Percentiles rank a stretch among this genome's conserved stretches.
Evolutionary conservation across 2,113 vertebrate genomes (phyloP).

Genomic region (Anoplopoma fimbria): DNA sequence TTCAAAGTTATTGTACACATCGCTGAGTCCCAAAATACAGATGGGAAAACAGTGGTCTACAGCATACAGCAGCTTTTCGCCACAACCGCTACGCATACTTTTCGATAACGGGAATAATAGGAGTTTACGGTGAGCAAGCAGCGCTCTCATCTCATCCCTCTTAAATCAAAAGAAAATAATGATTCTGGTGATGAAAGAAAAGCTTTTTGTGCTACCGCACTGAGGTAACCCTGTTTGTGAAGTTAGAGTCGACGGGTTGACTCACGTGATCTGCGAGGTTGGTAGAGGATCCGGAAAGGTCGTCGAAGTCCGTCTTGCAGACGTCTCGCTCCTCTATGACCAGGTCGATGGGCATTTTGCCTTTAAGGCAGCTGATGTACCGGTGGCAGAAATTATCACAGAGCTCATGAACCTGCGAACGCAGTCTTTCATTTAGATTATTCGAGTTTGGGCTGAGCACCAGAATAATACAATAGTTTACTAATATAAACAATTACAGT

Average conservation of each 20-base stretch:
- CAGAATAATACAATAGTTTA: neutral
- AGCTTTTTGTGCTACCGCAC: no score
- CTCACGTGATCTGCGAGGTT: constrained; percentile 96
- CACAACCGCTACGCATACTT: no score
- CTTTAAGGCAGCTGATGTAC: constrained; percentile 98
- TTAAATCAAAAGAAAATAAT: neutral
- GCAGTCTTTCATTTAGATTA: neutral
- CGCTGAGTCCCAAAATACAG: neutral
- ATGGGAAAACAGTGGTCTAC: neutral
- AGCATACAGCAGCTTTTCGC: neutral
- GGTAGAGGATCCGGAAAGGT: constrained; percentile 95
- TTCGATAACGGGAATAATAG: neutral
- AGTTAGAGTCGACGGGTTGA: neutral
- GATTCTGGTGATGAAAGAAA: neutral
- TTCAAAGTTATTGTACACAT: neutral
- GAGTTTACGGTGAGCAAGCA: neutral
- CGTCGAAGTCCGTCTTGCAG: constrained; percentile 96
- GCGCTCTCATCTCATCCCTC: neutral
- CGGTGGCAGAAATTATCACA: constrained; percentile 99
- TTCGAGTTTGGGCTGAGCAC: neutral
- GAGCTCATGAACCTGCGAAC: constrained; percentile 93
- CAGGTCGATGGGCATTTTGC: constrained; percentile 98
- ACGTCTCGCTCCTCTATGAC: constrained; percentile 97
- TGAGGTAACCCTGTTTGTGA: neutral
- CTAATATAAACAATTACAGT: neutral